Percentiles rank a stretch among this genome's conserved stretches.
phyloP scores from a whole-genome alignment of 2,888 invertebrate species.

The Melangyna quadrimaculata region DNA sequence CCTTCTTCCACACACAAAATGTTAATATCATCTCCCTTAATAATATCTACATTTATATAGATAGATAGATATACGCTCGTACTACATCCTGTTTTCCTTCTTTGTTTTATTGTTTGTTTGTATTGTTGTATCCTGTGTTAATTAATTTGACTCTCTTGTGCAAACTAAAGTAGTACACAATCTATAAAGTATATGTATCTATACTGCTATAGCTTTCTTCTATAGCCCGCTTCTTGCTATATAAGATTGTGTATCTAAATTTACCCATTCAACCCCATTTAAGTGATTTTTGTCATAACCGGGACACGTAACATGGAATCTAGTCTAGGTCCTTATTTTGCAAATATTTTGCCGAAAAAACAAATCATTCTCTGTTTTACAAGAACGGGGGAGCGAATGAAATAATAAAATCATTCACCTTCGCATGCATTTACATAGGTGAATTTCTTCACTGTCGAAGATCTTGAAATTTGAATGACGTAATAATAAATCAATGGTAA shows the following conservation, averaged over 20 bases:
- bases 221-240: background rate
- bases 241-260: conserved; percentile 11
- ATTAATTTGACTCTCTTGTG: conserved; percentile 70
- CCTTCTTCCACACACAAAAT: background rate
- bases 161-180: conserved; percentile 33
- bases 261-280: conserved; percentile 45
- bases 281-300: conserved; percentile 64
- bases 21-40: background rate
- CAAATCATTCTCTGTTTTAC: conserved; percentile 65
- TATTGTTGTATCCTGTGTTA: conserved; percentile 62
- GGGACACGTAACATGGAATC: conserved; percentile 17
- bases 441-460: background rate
- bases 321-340: conserved; percentile 46
- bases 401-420: conserved; percentile 57
- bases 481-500: no score
- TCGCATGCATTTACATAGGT: background rate
- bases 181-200: background rate
- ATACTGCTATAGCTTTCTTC: background rate
- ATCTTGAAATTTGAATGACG: background rate
- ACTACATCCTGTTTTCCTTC: conserved; percentile 2
- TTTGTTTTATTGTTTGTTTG: conserved; percentile 56
- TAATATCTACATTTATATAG: background rate
- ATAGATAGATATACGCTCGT: background rate
- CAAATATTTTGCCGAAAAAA: conserved; percentile 68
- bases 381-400: conserved; percentile 1